A percentile compares a stretch with the other conserved stretches of the same genome.
Evolutionary conservation across 2,888 invertebrate genomes (phyloP).

Genomic region (Andrena bicolor): DNA sequence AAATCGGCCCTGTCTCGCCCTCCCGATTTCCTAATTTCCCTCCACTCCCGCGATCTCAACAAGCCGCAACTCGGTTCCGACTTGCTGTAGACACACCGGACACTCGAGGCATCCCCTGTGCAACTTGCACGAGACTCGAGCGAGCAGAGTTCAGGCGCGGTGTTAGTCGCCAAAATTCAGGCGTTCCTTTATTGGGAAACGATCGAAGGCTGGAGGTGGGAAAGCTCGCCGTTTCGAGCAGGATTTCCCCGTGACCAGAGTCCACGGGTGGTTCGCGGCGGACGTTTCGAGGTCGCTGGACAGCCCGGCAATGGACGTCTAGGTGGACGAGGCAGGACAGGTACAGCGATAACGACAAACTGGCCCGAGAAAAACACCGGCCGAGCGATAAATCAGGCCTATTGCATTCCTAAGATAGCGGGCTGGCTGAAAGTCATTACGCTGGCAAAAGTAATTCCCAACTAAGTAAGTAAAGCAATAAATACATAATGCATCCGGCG

Average conservation of each 20-base stretch:
- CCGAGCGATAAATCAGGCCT: conserved; percentile 75
- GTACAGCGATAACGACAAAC: conserved; percentile 70
- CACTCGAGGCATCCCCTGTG: no score
- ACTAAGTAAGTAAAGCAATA: conserved; percentile 83
- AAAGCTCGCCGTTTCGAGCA: not conserved
- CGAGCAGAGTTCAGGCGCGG: no score
- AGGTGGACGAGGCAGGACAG: conserved; percentile 46
- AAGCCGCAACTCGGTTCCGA: no score
- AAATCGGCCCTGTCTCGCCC: not conserved
- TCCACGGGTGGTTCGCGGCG: conserved; percentile 35
- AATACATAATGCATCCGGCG: conserved; percentile 83
- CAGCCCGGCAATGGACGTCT: conserved; percentile 27
- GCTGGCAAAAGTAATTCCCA: conserved; percentile 81
- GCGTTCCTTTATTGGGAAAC: no score
- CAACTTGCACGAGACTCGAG: no score
- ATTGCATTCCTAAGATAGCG: conserved; percentile 77
- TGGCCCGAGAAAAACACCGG: conserved; percentile 70
- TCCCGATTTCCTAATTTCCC: not conserved
- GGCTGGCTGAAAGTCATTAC: conserved; percentile 80
- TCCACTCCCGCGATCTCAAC: no score
- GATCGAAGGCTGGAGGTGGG: not conserved
- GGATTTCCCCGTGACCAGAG: conserved; percentile 1
- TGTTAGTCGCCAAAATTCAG: no score
- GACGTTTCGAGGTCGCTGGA: conserved; percentile 61
- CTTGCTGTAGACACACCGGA: no score